Base-by-base conservation (phyloP, 1,140 invertebrate genomes). In the Pseudomyrmex cubaensis region DNA sequence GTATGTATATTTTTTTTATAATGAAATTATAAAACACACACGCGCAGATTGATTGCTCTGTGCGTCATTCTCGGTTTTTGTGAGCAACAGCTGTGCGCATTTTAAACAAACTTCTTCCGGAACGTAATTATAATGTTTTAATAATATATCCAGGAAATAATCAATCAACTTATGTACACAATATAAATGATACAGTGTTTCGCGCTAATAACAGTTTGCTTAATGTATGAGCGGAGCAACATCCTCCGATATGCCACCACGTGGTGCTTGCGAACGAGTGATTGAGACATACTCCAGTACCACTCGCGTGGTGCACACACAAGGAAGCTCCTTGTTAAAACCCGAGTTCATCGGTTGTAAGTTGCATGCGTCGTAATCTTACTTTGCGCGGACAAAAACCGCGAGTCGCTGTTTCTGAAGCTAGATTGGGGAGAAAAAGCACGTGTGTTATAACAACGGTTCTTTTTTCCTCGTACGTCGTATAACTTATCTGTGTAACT, bases 321-420 rank as follows among this genome's bases (percentile, higher is more conserved):
- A 90, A 89, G 86, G 80, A 77, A 50, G 57, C 48, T 77, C 83
- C 80, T 90, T 90, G 84, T 89, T 89, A 85, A 35, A 35, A 35
- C 35, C 76, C 57, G 75, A 80, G 87, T 87, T 35, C 76, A 44
- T 67, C 82, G 73, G 73, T 87, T 73, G 62, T 83, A 75, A 76
- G 64, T 82, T 75, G 83, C 82, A 77, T 67, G 77, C 72, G 72
- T 59, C 72, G 76, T 82, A 83, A 89, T 85, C 83, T 84, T 72
- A 67, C 85, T 73, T 64, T 54, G 62, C 52, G 25, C 70, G 46
- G 54, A 76, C 82, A 87, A 87, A 88, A 88, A 87, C 52, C 76
- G 62, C 76, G 62, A 56, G 63, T 66, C 59, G 76, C 75, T 57
- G 72, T 82, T 82, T 88, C 87, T n/a, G 35, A 87, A 87, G 74